These are phyloP conservation scores for Trichosurus vulpecula DNA, from an alignment of 2,797 vertebrate genomes.

Conservation along the genomic window DNA sequence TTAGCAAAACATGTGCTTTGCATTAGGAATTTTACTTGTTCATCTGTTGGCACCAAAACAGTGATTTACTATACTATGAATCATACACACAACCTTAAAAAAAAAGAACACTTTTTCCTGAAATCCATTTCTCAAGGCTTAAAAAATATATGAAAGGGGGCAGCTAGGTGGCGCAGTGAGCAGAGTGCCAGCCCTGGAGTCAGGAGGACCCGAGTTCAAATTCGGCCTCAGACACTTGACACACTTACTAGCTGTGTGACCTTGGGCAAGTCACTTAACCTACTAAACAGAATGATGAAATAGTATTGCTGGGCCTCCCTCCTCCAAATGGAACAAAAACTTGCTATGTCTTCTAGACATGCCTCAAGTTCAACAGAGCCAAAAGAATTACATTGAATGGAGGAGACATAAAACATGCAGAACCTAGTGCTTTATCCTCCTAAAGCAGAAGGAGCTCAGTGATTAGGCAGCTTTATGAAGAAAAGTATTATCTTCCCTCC, in stretches of 20 bases:
- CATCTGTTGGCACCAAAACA: slow-evolving; percentile 25
- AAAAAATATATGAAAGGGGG: no score
- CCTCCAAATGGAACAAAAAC: slow-evolving; percentile 47
- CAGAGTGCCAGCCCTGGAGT: no score
- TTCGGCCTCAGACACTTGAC: no score
- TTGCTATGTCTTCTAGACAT: not conserved
- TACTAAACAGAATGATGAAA: not conserved
- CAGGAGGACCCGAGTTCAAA: no score
- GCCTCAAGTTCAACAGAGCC: not conserved
- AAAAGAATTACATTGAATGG: slow-evolving; percentile 48
- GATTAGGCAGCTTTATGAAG: not conserved
- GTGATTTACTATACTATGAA: slow-evolving; percentile 37
- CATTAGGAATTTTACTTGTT: slow-evolving; percentile 48
- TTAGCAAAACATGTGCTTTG: slow-evolving; percentile 27
- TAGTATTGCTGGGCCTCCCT: not conserved
- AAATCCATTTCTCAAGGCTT: slow-evolving; percentile 40
- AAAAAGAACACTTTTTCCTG: slow-evolving; percentile 35
- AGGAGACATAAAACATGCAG: slow-evolving; percentile 27
- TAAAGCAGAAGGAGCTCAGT: slow-evolving; percentile 20
- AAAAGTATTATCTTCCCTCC: not conserved
- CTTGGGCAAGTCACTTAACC: no score
- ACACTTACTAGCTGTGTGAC: no score
- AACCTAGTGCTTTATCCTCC: slow-evolving; percentile 32
- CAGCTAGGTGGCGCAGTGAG: no score
- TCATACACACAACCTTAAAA: slow-evolving; percentile 31